Conservation (phyloP, 2,888 invertebrate genomes). For the Drosophila nigricruria region DNA sequence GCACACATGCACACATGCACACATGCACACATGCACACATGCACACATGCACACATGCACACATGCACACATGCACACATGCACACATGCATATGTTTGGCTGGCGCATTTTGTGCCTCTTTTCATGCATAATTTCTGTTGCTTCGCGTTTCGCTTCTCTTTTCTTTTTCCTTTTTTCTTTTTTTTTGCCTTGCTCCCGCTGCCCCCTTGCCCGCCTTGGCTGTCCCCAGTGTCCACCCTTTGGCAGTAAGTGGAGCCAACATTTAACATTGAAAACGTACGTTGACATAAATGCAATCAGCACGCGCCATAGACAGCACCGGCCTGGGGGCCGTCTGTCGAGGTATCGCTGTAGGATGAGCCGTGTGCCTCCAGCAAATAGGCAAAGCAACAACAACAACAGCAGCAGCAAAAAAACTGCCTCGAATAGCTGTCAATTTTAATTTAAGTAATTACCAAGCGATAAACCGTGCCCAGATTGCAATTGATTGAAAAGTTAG, state of each 20-base stretch:
- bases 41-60: background rate
- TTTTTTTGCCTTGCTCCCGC: background rate
- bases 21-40: background rate
- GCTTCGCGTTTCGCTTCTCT: constrained; percentile 46
- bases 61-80: background rate
- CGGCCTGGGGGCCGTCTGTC: constrained; percentile 8
- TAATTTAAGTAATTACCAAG: constrained; percentile 9
- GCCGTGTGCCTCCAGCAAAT: background rate
- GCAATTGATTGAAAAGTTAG: constrained; percentile 4
- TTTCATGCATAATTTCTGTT: constrained; percentile 66
- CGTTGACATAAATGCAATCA: constrained; percentile 82
- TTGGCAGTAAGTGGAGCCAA: constrained; percentile 22
- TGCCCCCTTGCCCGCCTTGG: background rate
- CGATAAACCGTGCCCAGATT: constrained; percentile 4
- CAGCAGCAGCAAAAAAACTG: background rate
- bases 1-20: background rate
- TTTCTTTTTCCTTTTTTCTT: constrained; percentile 19
- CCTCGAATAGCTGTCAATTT: constrained; percentile 2
- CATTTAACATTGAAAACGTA: constrained; percentile 82
- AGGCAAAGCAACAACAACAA: background rate
- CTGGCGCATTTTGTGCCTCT: constrained; percentile 55
- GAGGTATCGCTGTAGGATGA: background rate
- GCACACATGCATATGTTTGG: background rate
- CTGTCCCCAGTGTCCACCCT: background rate
- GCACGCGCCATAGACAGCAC: constrained; percentile 59